A percentile compares a stretch with the other conserved stretches of the same genome.
Evolutionary conservation across 2,888 invertebrate species (phyloP).

Genomic region (Argyra leucocephala): DNA sequence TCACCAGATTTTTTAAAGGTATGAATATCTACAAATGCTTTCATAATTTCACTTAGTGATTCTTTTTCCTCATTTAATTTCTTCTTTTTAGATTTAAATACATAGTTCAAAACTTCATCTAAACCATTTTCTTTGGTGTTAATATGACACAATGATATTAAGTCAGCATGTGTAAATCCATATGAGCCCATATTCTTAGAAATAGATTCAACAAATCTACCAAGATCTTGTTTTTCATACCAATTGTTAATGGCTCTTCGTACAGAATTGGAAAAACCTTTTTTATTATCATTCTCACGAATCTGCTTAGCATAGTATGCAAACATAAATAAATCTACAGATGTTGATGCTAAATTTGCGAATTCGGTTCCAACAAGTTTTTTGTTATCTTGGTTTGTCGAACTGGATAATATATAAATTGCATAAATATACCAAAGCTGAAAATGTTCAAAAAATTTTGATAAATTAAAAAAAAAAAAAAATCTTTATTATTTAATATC

Average conservation of each 20-base stretch:
- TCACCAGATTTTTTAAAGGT: constrained; percentile 29
- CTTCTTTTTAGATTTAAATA: constrained; percentile 24
- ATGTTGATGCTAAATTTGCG: constrained; percentile 25
- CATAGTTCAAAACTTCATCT: constrained; percentile 26
- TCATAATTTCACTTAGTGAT: constrained; percentile 11
- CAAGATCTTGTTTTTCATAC: constrained; percentile 31
- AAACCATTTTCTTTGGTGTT: constrained; percentile 25
- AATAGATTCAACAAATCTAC: constrained; percentile 31
- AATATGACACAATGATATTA: constrained; percentile 33
- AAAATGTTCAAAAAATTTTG: constrained; percentile 11
- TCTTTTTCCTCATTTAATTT: background rate
- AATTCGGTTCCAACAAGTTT: constrained; percentile 27
- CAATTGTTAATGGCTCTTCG: constrained; percentile 35
- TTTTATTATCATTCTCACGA: constrained; percentile 26
- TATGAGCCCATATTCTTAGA: constrained; percentile 26
- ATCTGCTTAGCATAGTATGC: constrained; percentile 30
- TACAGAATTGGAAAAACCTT: constrained; percentile 32
- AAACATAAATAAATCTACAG: constrained; percentile 34
- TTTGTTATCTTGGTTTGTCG: constrained; percentile 10
- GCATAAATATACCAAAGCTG: constrained; percentile 26
- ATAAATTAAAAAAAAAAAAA: too few relatives aligned
- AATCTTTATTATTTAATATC: constrained; percentile 1
- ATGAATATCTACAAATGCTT: constrained; percentile 25
- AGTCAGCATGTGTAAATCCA: constrained; percentile 29
- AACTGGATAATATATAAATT: constrained; percentile 26